Evolutionary conservation across 2,797 vertebrate species (phyloP).

Genomic region (Falco berigora): DNA sequence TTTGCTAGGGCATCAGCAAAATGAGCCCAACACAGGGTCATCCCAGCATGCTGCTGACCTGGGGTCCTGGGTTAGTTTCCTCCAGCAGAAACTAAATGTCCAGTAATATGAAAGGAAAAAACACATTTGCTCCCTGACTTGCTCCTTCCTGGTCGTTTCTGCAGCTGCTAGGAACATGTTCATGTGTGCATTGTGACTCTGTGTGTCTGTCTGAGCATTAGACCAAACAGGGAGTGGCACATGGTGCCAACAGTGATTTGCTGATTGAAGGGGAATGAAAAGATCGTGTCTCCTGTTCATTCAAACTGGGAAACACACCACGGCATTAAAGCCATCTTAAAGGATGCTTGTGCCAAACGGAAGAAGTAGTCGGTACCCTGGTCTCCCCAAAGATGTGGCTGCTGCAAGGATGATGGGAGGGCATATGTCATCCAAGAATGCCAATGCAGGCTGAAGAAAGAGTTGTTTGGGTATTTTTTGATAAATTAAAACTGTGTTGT

Average conservation of each 20-base stretch:
- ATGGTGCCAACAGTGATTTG: slow-evolving; percentile 37
- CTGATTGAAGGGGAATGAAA: slow-evolving; percentile 36
- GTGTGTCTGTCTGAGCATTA: neutral
- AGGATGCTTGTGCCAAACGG: neutral
- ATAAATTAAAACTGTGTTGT: neutral
- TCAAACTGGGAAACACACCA: slow-evolving; percentile 16
- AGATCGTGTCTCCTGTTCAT: slow-evolving; percentile 5
- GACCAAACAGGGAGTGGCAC: slow-evolving; percentile 30
- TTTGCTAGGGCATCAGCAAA: neutral
- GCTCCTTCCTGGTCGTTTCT: slow-evolving; percentile 14
- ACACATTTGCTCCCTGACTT: neutral
- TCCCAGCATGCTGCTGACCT: neutral
- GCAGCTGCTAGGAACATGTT: neutral
- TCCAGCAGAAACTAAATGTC: neutral
- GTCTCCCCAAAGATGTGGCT: neutral
- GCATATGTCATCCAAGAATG: neutral
- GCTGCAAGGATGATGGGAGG: neutral
- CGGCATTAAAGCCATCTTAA: neutral
- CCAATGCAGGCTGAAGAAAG: neutral
- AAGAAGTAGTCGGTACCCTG: neutral
- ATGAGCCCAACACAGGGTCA: neutral
- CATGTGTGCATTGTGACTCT: neutral
- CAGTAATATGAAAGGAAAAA: neutral
- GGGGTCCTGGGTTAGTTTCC: neutral
- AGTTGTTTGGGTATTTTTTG: neutral